Percentiles rank a stretch among this genome's conserved stretches.
Evolutionary conservation across 2,113 vertebrate genomes (phyloP).

Genomic region (Sphaerodactylus townsendi): DNA sequence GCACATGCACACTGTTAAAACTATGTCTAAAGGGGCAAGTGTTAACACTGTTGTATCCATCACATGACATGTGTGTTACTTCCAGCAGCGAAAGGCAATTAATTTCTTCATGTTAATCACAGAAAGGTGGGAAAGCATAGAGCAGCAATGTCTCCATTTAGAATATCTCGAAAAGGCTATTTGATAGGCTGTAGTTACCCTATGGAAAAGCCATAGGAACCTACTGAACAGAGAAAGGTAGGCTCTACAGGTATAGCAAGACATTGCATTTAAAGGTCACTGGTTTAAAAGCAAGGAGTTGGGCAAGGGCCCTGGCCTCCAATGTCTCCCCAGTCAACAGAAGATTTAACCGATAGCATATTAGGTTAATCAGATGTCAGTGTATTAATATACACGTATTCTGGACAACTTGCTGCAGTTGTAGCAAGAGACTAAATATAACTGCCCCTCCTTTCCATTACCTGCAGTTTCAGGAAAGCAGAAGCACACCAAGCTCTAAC

Average conservation of each 20-base stretch:
- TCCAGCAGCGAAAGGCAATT: not conserved
- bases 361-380: not conserved
- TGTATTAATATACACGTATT: too few species aligned
- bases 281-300: too few species aligned
- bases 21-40: not conserved
- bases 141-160: not conserved
- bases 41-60: not conserved
- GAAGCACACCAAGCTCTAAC: not conserved
- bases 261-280: not conserved
- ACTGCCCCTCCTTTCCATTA: not conserved
- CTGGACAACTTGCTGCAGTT: not conserved
- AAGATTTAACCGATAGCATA: not conserved
- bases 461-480: not conserved
- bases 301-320: not conserved
- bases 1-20: not conserved
- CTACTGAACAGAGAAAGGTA: not conserved
- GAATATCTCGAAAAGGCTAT: conserved; percentile 23
- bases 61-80: not conserved
- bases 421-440: not conserved
- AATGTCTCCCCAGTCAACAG: not conserved
- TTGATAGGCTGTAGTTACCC: not conserved
- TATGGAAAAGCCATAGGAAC: not conserved
- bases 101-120: not conserved
- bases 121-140: not conserved
- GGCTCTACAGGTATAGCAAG: not conserved